Conservation (phyloP, 2,888 invertebrate species). For the Eupithecia vulgata region DNA sequence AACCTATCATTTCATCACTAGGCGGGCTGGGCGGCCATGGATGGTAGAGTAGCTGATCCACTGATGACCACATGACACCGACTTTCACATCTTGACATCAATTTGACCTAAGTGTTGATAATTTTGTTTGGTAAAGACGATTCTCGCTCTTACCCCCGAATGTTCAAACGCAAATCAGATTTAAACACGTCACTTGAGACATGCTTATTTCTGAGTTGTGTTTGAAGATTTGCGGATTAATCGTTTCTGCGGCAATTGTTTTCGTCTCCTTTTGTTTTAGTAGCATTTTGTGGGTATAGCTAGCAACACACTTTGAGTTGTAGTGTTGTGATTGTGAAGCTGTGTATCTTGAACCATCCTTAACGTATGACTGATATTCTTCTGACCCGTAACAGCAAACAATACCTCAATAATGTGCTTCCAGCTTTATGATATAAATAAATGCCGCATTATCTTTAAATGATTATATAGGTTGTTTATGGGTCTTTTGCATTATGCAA, state of each 20-base stretch:
- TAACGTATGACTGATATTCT: background rate
- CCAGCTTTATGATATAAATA: background rate
- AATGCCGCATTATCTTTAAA: background rate
- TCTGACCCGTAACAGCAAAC: background rate
- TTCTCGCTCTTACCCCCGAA: background rate
- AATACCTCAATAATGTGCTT: background rate
- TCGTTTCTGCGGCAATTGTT: background rate
- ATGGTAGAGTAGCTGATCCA: conserved; percentile 61
- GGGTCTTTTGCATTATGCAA: background rate
- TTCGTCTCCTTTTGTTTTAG: background rate
- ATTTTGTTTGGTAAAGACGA: background rate
- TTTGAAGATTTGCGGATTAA: background rate
- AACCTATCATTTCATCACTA: conserved; percentile 57
- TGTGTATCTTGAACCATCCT: background rate
- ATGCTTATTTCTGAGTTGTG: background rate
- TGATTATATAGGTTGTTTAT: background rate
- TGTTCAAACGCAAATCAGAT: background rate
- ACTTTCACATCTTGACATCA: background rate
- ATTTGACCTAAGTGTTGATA: background rate
- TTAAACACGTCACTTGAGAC: background rate
- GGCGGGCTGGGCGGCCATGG: conserved; percentile 48
- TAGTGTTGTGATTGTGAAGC: background rate
- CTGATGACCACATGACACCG: background rate
- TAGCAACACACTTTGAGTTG: background rate
- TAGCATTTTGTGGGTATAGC: background rate